phyloP scores from a whole-genome alignment of 2,888 invertebrate genomes.

The Latrodectus hesperus region DNA sequence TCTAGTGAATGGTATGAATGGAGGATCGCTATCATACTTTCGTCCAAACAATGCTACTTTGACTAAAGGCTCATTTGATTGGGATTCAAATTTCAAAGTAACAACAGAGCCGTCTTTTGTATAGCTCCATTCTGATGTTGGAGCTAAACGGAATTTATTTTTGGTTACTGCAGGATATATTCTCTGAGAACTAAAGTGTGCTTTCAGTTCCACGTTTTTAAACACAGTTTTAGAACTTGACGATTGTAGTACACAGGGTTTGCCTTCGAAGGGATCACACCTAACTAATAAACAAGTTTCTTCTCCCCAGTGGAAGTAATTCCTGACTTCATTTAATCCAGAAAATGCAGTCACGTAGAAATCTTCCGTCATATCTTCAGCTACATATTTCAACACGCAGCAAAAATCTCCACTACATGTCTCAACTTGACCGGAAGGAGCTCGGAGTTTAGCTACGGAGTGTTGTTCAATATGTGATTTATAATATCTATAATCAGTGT shows the following conservation, averaged over 20 bases:
- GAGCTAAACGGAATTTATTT: conserved; percentile 14
- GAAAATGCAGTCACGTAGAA: conserved; percentile 37
- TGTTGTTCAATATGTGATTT: conserved; percentile 21
- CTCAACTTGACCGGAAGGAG: conserved; percentile 5
- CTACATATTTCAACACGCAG: conserved; percentile 54
- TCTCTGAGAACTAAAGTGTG: neutral
- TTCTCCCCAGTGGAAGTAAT: conserved; percentile 33
- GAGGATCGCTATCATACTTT: conserved; percentile 24
- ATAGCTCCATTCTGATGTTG: conserved; percentile 26
- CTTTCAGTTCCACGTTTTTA: conserved; percentile 11
- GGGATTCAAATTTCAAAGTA: conserved; percentile 8
- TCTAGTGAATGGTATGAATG: conserved; percentile 16
- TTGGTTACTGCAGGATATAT: conserved; percentile 36
- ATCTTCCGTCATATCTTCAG: conserved; percentile 36
- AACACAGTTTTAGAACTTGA: conserved; percentile 35
- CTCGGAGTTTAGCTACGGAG: conserved; percentile 13
- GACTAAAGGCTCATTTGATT: conserved; percentile 23
- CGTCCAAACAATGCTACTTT: conserved; percentile 42
- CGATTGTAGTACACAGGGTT: conserved; percentile 14
- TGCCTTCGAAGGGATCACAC: conserved; percentile 27
- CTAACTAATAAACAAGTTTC: conserved; percentile 39
- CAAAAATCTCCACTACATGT: conserved; percentile 61
- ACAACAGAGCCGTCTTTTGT: neutral
- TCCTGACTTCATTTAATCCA: conserved; percentile 20
- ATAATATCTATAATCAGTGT: conserved; percentile 13